Base-by-base conservation (phyloP, 2,113 vertebrate species). In the Nymphicus hollandicus region DNA sequence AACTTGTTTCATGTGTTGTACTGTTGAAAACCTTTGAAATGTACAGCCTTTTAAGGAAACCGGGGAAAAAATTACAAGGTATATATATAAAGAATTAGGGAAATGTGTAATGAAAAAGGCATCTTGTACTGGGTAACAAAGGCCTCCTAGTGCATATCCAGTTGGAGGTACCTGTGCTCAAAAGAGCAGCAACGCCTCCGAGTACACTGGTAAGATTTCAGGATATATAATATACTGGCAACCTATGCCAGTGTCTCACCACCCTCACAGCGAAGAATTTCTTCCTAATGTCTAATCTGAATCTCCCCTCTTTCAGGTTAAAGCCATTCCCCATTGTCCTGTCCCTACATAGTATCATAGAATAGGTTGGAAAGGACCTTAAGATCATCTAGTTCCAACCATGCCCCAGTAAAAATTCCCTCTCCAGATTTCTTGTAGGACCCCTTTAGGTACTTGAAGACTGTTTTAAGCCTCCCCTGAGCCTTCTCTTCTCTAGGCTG, bases 11-110 rank as follows among this genome's bases (percentile, higher is more conserved):
- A 1, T 15, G 9, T 11, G 14, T 28, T 5, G 20, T 5, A 13
- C 10, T 8, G 23, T 4, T 46, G 29, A 87, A 73, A 65, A 78
- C 11, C 17, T 85, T 70, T 61, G 46, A 78, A 46, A 73, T 8
- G 11, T 50, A n/a, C 22, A 41, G 31, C 2, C 22, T 65, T 60
- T 52, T 18, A 29, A 81, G 18, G 73, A 88, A 55, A 13, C n/a
- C 7, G 17, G 29, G 17, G 16, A 6, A 27, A 43, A 14, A 46
- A 2, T 4, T 23, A 8, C 17, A 43, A 39, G 2, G 1, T 44
- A 37, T 44, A 71, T 47, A 17, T 20, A 6, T 37, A 71, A 79
- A 71, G 27, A 20, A 71, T 63, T 63, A 63, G 18, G 11, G 22
- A 71, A 63, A 55, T 9, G 13, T 27, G 11, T 39, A 58, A 39